Evolutionary conservation across 2,113 vertebrate genomes (phyloP).

Genomic region (Phyllopteryx taeniolatus): DNA sequence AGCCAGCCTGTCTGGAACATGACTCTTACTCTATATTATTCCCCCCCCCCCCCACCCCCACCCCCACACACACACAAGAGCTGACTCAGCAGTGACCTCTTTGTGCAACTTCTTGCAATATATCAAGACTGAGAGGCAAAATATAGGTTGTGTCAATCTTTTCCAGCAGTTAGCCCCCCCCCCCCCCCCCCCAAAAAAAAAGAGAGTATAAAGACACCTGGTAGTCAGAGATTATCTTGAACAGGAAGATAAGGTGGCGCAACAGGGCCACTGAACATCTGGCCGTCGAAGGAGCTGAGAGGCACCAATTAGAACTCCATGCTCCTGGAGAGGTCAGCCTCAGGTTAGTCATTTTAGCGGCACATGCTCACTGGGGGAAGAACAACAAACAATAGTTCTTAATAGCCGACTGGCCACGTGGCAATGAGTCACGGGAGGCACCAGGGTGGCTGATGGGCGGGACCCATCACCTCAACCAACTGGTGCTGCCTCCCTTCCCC

Average conservation of each 20-base stretch:
- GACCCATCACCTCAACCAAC: constrained; percentile 53
- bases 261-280: constrained; percentile 5
- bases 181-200: neutral
- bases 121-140: neutral
- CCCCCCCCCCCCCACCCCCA: too few species aligned
- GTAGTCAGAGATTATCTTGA: neutral
- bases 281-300: neutral
- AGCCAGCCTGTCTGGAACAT: neutral
- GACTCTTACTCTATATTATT: neutral
- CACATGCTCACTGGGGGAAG: constrained; percentile 11
- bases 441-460: constrained; percentile 18
- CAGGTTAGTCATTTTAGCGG: constrained; percentile 29
- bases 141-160: neutral
- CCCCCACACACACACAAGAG: neutral
- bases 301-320: constrained; percentile 15
- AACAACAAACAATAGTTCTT: constrained; percentile 39
- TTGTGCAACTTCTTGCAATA: neutral
- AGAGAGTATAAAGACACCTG: neutral
- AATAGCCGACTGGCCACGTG: constrained; percentile 45
- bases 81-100: neutral
- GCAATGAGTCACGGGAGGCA: constrained; percentile 28
- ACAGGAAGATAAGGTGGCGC: neutral
- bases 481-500: constrained; percentile 22
- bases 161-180: neutral
- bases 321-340: constrained; percentile 3